Evolutionary conservation across 2,113 vertebrate genomes (phyloP).

Genomic region (Macrotus californicus): DNA sequence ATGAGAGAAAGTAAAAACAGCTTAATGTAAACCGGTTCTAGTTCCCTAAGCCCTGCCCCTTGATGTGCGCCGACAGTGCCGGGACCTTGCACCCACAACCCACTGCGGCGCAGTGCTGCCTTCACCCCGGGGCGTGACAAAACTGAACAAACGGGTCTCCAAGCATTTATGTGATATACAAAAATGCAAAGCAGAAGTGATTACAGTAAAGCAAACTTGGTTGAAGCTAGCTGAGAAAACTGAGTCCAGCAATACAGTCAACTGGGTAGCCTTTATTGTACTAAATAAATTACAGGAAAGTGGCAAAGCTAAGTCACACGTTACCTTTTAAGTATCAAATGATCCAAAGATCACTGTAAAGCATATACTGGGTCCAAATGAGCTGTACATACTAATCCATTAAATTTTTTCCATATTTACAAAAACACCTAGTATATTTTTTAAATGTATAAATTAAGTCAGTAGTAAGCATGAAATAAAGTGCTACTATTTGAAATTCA

Average conservation of each 20-base stretch:
- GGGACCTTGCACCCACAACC: conserved; percentile 61
- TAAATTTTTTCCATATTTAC: conserved; percentile 53
- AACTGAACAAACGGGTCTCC: conserved; percentile 69
- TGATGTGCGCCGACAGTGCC: conserved; percentile 45
- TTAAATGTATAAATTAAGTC: conserved; percentile 73
- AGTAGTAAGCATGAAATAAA: conserved; percentile 86
- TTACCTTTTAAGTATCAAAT: conserved; percentile 53
- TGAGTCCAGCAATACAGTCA: conserved; percentile 60
- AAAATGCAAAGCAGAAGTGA: conserved; percentile 72
- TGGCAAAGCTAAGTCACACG: conserved; percentile 49
- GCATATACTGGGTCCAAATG: conserved; percentile 65
- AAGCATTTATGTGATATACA: conserved; percentile 68
- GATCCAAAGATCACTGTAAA: conserved; percentile 64
- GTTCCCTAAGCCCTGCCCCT: conserved; percentile 52
- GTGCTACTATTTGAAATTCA: conserved; percentile 82
- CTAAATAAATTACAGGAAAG: conserved; percentile 59
- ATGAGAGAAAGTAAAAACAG: conserved; percentile 71
- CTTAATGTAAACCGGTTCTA: conserved; percentile 77
- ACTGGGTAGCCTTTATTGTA: conserved; percentile 52
- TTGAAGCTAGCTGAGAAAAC: conserved; percentile 69
- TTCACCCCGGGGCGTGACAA: conserved; percentile 66
- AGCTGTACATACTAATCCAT: conserved; percentile 69
- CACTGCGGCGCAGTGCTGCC: conserved; percentile 58
- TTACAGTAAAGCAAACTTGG: conserved; percentile 69
- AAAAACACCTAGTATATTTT: conserved; percentile 44